Percentiles rank a stretch among this genome's conserved stretches.
These are phyloP conservation scores for Herpailurus yagouaroundi DNA, from an alignment of 2,113 vertebrate genomes.

Conservation along the genomic window DNA sequence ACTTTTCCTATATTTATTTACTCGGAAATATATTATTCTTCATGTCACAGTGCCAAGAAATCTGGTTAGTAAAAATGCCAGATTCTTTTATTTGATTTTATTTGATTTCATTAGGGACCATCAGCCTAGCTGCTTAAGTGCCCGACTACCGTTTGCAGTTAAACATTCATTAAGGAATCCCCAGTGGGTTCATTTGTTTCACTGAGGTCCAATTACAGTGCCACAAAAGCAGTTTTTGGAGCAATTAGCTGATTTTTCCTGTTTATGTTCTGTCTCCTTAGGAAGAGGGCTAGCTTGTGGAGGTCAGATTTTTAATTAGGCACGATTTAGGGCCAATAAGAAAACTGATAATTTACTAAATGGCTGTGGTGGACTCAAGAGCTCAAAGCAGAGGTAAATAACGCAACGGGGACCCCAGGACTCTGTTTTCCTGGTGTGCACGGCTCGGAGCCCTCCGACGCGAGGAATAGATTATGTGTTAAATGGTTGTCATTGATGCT, in stretches of 20 bases:
- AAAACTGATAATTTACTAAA: constrained; percentile 95
- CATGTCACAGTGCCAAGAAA: constrained; percentile 87
- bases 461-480: constrained; percentile 82
- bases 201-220: constrained; percentile 95
- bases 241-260: constrained; percentile 98
- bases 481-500: constrained; percentile 79
- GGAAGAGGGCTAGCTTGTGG: constrained; percentile 90
- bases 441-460: constrained; percentile 65
- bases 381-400: constrained; percentile 87
- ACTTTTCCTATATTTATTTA: constrained; percentile 88
- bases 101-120: constrained; percentile 94
- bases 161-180: constrained; percentile 96
- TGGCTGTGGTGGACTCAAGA: constrained; percentile 87
- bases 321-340: constrained; percentile 94
- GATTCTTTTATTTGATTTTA: constrained; percentile 95
- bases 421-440: constrained; percentile 81
- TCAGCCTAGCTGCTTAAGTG: constrained; percentile 88
- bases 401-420: constrained; percentile 83
- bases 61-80: constrained; percentile 94
- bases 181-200: constrained; percentile 96
- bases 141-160: constrained; percentile 95
- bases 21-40: constrained; percentile 86
- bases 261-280: constrained; percentile 97
- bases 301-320: constrained; percentile 97
- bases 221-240: constrained; percentile 92